Base-by-base conservation (phyloP, 2,888 invertebrate genomes). In the Poecilobothrus nobilitatus region DNA sequence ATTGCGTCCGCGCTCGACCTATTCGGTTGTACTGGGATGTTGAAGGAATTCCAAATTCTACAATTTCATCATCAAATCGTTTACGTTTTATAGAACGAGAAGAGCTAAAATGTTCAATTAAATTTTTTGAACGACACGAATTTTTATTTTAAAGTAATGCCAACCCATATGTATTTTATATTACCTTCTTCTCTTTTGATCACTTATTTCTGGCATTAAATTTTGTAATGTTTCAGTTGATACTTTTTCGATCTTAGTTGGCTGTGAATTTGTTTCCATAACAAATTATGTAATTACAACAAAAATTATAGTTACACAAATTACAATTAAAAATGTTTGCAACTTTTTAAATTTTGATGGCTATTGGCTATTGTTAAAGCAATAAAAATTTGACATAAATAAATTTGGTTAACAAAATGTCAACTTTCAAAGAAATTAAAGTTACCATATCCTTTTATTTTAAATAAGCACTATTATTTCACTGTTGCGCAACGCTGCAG, bases 21-120 rank as follows among this genome's bases (percentile, higher is more conserved):
- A 74, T 71, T 27, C 80, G 76, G 79, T 93, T 94, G 74, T 93
- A 94, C 76, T 65, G 65, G 3, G 65, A 65, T 33, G 65, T 33
- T 2, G 33, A 65, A 18, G 34, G 34, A 20, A 65, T 20, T 8
- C 37, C 34, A 22, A 33, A 65, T 69, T 97, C 97, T 0, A 97
- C 97, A 70, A 97, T 84, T 82, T 98, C 97, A 85, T 97, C 97
- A 79, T 97, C 97, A 82, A 97, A 97, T 75, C 96, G 91, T 76
- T 94, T 91, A 0, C 97, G 87, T 81, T 97, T 97, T 75, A 97
- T 97, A 1, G 96, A 96, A 70, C 97, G 86, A 37, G 94, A 94
- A 15, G 96, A 96, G 80, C 95, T 94, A 77, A 78, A 81, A 64
- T 20, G n/a, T 10, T 12, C 20, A 63, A 66, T 15, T 12, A 20